Percentiles rank a stretch among this genome's conserved stretches.
Evolutionary conservation across 2,888 invertebrate species (phyloP).

Genomic region (Drosophila antonietae): DNA sequence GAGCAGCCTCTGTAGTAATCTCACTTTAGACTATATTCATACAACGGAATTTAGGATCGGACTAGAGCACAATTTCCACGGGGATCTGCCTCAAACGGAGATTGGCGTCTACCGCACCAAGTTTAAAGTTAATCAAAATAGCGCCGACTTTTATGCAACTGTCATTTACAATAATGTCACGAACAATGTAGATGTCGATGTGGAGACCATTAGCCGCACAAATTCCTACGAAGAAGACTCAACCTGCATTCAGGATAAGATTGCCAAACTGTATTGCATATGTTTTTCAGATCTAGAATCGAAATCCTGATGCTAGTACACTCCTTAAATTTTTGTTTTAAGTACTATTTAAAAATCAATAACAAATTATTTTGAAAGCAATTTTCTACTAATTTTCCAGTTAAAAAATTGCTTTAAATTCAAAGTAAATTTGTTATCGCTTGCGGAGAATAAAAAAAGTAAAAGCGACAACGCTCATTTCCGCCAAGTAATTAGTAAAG

Average conservation of each 20-base stretch:
- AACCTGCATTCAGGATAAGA: constrained; percentile 83
- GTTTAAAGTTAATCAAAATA: constrained; percentile 88
- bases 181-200: constrained; percentile 84
- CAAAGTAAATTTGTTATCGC: background rate
- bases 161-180: constrained; percentile 83
- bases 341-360: too few species aligned
- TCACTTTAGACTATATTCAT: constrained; percentile 53
- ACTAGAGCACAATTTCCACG: constrained; percentile 27
- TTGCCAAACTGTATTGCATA: constrained; percentile 65
- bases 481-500: background rate
- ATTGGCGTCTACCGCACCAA: constrained; percentile 83
- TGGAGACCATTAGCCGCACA: constrained; percentile 86
- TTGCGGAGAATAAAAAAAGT: background rate
- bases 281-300: constrained; percentile 29
- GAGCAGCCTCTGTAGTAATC: constrained; percentile 45
- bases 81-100: constrained; percentile 9
- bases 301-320: background rate
- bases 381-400: background rate
- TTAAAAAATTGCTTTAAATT: background rate
- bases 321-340: too few species aligned
- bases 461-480: background rate
- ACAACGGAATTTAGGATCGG: constrained; percentile 49
- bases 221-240: constrained; percentile 85
- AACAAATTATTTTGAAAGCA: background rate
- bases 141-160: constrained; percentile 89